Evolutionary conservation across 2,113 vertebrate genomes (phyloP).

Genomic region (Pelodiscus sinensis): DNA sequence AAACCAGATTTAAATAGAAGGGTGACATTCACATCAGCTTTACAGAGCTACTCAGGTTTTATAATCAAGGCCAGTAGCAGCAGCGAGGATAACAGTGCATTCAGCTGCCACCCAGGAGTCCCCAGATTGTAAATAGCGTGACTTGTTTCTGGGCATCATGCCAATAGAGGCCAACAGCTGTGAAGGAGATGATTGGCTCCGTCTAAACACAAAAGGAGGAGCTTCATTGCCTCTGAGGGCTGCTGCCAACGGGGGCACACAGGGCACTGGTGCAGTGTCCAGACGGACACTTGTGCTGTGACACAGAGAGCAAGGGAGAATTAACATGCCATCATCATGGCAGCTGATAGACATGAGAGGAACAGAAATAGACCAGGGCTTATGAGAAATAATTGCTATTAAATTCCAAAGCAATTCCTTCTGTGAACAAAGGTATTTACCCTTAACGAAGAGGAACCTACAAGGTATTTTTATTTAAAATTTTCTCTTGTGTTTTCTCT

Average conservation of each 20-base stretch:
- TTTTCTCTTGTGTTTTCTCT: not conserved
- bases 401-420: not conserved
- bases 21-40: not conserved
- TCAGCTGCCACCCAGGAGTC: not conserved
- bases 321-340: constrained; percentile 35
- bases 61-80: not conserved
- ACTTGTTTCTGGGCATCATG: not conserved
- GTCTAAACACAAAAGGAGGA: constrained; percentile 49
- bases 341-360: constrained; percentile 16
- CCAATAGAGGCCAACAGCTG: constrained; percentile 51
- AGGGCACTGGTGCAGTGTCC: fast-evolving
- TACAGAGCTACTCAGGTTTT: fast-evolving
- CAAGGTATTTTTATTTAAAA: constrained; percentile 52
- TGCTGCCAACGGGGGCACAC: fast-evolving
- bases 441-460: not conserved
- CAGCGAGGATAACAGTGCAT: not conserved
- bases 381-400: not conserved
- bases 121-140: not conserved
- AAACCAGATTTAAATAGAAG: not conserved
- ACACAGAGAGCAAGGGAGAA: not conserved
- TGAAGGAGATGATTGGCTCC: not conserved
- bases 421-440: not conserved
- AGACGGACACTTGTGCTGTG: not conserved
- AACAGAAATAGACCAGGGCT: not conserved
- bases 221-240: not conserved